A percentile compares a stretch with the other conserved stretches of the same genome.
Conservation (phyloP, 2,888 invertebrate genomes). For the Microdon myrmicae region DNA sequence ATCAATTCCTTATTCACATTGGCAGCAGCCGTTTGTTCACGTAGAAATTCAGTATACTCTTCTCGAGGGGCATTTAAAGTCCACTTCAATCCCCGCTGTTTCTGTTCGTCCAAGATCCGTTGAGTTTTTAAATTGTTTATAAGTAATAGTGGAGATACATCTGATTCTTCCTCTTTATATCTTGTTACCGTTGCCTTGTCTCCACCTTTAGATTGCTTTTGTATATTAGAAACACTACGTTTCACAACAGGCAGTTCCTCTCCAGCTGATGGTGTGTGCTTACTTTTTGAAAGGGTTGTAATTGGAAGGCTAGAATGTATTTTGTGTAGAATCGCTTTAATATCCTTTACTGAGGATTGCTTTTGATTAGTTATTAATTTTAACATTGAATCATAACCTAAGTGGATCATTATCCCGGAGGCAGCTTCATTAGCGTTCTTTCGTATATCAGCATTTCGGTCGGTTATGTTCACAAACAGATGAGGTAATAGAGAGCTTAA, state of each 20-base stretch:
- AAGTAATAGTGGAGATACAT: slow-evolving; percentile 80
- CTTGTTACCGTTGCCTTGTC: slow-evolving; percentile 67
- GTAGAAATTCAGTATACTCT: slow-evolving; percentile 92
- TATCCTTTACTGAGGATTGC: slow-evolving; percentile 79
- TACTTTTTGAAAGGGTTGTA: slow-evolving; percentile 76
- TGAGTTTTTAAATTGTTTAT: slow-evolving; percentile 90
- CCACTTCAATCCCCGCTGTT: slow-evolving; percentile 92
- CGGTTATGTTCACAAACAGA: slow-evolving; percentile 85
- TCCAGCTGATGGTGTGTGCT: slow-evolving; percentile 68
- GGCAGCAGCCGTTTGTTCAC: slow-evolving; percentile 88
- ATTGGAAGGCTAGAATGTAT: slow-evolving; percentile 84
- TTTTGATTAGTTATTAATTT: slow-evolving; percentile 67
- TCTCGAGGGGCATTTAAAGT: slow-evolving; percentile 91
- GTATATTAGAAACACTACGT: slow-evolving; percentile 54
- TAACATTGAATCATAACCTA: slow-evolving; percentile 73
- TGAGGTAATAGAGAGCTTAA: slow-evolving; percentile 78
- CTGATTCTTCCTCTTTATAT: slow-evolving; percentile 88
- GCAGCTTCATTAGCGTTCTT: slow-evolving; percentile 90
- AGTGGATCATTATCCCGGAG: slow-evolving; percentile 90
- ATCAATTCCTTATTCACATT: slow-evolving; percentile 87
- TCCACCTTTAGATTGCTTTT: slow-evolving; percentile 40
- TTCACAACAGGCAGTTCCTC: slow-evolving; percentile 68
- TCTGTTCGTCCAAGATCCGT: slow-evolving; percentile 92
- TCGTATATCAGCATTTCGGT: slow-evolving; percentile 89
- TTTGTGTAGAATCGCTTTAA: slow-evolving; percentile 83